phyloP scores from a whole-genome alignment of 2,113 vertebrate genomes.

The Paedocypris sp. region DNA sequence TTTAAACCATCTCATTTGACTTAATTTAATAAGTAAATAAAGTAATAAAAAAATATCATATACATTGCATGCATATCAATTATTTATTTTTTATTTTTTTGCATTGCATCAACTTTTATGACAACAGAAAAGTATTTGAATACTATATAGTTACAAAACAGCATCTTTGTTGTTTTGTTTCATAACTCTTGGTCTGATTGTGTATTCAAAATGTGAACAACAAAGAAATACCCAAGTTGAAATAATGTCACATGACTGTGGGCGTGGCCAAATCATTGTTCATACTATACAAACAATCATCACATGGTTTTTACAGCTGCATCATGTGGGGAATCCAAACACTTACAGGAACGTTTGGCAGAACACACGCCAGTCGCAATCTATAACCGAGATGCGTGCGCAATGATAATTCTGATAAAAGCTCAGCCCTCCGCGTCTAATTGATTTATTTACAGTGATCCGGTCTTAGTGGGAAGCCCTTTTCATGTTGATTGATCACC shows the following conservation, averaged over 20 bases:
- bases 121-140: too few species aligned
- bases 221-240: too few species aligned
- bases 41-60: too few species aligned
- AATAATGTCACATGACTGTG: too few species aligned
- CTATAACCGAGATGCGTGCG: not conserved
- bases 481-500: slow-evolving; percentile 84
- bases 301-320: not conserved
- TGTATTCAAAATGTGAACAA: too few species aligned
- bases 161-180: too few species aligned
- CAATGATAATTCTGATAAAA: slow-evolving; percentile 18
- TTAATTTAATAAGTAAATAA: too few species aligned
- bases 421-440: slow-evolving; percentile 51
- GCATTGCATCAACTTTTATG: too few species aligned
- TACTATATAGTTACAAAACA: too few species aligned
- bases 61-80: not conserved
- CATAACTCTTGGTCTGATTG: too few species aligned
- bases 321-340: not conserved
- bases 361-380: not conserved
- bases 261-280: too few species aligned
- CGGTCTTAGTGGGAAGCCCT: slow-evolving; percentile 63
- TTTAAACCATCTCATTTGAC: slow-evolving; percentile 67
- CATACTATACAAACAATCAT: too few species aligned
- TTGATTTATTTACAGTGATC: slow-evolving; percentile 83
- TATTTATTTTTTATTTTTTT: not conserved
- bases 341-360: not conserved